Evolutionary conservation across 2,888 invertebrate species (phyloP), one percentile per base, ranked within the genome.

Genomic region (Drosophila dives): DNA sequence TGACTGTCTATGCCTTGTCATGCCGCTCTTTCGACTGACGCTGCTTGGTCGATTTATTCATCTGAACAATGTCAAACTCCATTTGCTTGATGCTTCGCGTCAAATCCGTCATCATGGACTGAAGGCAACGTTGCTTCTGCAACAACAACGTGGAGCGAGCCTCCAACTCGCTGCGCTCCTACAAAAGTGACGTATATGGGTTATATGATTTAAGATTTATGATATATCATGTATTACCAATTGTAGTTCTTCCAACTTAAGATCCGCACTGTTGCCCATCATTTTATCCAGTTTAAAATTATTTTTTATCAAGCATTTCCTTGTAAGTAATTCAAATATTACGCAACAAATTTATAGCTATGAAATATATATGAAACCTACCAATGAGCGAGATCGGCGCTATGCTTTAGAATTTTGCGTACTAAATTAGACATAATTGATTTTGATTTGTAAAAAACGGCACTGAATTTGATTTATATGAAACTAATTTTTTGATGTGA

Each of bases 31-130:
- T 12, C 23, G 23, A 17, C 36, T 26, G 33, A 5, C 10, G 49
- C 12, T 49, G 15, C 20, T 42, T 55, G 3, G 17, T n/a, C 1
- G 17, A 23, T 5, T 38, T 68, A 42, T 65, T 34, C 3, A 51
- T 17, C 5, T 51, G 40, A 42, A 2, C 64, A 12, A 68, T 34
- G 38, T 85, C 87, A 12, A 66, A 85, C n/a, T 86, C 83, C 51
- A 87, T 71, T 58, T 80, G 75, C 10, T 64, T 68, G 4, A 86
- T 85, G 59, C 61, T 75, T 0, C 87, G 75, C 6, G 87, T 87
- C 34, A 86, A 50, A 23, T 86, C 86, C 1, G 83, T 80, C 6
- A 86, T 5, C 55, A 67, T 72, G 7, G 56, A 59, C 34, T 86
- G 80, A 0, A 78, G 12, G 6, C 70, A 59, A 1, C 75, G 72